These are phyloP conservation scores for Campoplex nolae DNA, from an alignment of 2,888 invertebrate species.

Conservation along the genomic window DNA sequence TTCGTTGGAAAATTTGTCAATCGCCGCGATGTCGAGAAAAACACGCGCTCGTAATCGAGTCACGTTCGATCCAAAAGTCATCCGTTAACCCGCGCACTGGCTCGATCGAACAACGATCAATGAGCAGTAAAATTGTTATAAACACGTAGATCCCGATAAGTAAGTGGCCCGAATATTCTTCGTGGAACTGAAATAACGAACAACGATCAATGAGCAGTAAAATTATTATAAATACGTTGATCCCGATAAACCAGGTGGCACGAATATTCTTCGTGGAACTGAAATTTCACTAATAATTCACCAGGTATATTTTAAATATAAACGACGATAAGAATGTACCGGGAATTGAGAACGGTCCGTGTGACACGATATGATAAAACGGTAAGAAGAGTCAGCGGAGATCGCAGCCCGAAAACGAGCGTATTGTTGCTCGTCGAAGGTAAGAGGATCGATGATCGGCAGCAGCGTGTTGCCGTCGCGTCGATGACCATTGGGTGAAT, in stretches of 20 bases:
- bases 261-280: neutral
- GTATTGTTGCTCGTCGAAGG: conserved; percentile 62
- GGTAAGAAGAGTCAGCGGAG: neutral
- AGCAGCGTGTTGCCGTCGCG: conserved; percentile 73
- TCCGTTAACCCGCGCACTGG: neutral
- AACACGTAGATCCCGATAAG: neutral
- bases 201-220: neutral
- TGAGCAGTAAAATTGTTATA: neutral
- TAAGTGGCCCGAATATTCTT: neutral
- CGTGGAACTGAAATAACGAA: neutral
- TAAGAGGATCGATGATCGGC: conserved; percentile 59
- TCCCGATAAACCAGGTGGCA: neutral
- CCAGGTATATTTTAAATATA: neutral
- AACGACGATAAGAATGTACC: neutral
- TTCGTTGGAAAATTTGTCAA: neutral
- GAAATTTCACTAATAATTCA: neutral
- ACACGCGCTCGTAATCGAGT: neutral
- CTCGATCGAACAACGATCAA: neutral
- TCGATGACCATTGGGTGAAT: conserved; percentile 82
- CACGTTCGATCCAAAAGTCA: neutral
- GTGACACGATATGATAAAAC: neutral
- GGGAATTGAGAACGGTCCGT: neutral
- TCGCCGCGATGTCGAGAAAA: too few species aligned
- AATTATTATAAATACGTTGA: too few species aligned
- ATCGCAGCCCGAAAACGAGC: neutral